Evolutionary conservation across 2,113 vertebrate genomes (phyloP).

Genomic region (Ursus arctos): DNA sequence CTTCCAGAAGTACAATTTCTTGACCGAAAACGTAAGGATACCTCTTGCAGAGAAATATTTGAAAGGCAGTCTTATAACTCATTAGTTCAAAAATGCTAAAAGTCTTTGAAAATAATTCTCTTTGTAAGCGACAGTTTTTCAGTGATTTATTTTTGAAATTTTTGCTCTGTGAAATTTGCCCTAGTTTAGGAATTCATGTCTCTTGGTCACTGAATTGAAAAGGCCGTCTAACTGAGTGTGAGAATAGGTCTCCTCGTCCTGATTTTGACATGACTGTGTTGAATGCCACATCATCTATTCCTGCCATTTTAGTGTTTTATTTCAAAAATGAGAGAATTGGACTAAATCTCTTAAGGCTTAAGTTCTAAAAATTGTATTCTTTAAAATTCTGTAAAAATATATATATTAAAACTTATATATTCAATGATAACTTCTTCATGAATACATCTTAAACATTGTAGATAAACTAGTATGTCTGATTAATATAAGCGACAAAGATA

Average conservation of each 20-base stretch:
- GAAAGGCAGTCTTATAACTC: slow-evolving; percentile 42
- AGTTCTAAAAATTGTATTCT: slow-evolving; percentile 17
- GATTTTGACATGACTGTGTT: background rate
- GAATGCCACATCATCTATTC: background rate
- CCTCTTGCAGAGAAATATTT: slow-evolving; percentile 56
- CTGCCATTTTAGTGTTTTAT: background rate
- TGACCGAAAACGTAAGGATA: slow-evolving; percentile 88
- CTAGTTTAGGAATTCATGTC: background rate
- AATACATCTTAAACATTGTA: background rate
- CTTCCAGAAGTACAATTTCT: slow-evolving; percentile 88
- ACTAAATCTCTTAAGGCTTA: slow-evolving; percentile 3
- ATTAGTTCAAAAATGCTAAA: background rate
- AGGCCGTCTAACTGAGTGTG: background rate
- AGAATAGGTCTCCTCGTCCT: background rate
- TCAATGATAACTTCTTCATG: background rate
- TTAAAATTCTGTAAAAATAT: slow-evolving; percentile 40
- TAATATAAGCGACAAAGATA: background rate
- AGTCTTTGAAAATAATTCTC: background rate
- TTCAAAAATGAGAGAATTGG: slow-evolving; percentile 34
- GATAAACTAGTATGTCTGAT: background rate
- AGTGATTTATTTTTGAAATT: background rate
- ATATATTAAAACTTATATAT: background rate
- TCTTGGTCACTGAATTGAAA: background rate
- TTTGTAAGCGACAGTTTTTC: background rate
- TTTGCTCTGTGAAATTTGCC: background rate